Percentiles rank a stretch among this genome's conserved stretches.
phyloP scores from a whole-genome alignment of 1,140 invertebrate genomes.

The Bombus haemorrhoidalis region DNA sequence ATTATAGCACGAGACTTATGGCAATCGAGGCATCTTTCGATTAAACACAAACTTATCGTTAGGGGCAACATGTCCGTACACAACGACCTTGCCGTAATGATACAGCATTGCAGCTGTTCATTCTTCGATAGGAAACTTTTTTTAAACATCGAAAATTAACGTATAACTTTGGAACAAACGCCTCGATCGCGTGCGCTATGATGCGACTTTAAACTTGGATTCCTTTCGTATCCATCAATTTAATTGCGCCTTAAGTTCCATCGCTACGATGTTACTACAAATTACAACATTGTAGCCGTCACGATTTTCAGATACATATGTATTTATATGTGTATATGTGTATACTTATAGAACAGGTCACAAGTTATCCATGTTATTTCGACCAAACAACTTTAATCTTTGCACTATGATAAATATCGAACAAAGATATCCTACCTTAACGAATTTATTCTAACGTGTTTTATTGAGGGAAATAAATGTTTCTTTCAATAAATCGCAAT shows the following conservation, averaged over 20 bases:
- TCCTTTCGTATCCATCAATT: conserved; percentile 9
- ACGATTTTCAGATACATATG: neutral
- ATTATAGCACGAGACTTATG: conserved; percentile 45
- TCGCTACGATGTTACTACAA: neutral
- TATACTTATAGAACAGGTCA: neutral
- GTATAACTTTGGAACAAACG: conserved; percentile 6
- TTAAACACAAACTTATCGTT: conserved; percentile 63
- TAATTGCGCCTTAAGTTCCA: neutral
- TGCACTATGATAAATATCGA: neutral
- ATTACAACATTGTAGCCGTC: neutral
- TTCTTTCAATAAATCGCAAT: neutral
- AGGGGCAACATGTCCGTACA: conserved; percentile 60
- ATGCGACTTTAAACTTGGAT: conserved; percentile 15
- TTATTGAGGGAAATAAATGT: neutral
- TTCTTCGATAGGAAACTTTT: conserved; percentile 10
- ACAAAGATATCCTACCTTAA: neutral
- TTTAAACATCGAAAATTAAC: conserved; percentile 12
- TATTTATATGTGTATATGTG: neutral
- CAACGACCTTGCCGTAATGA: conserved; percentile 49
- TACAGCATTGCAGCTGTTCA: conserved; percentile 49
- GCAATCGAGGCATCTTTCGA: conserved; percentile 56
- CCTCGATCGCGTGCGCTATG: neutral
- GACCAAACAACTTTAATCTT: neutral
- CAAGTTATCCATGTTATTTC: neutral
- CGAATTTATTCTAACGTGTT: neutral